Conservation (phyloP, 2,888 invertebrate species). For the Brenthis ino region DNA sequence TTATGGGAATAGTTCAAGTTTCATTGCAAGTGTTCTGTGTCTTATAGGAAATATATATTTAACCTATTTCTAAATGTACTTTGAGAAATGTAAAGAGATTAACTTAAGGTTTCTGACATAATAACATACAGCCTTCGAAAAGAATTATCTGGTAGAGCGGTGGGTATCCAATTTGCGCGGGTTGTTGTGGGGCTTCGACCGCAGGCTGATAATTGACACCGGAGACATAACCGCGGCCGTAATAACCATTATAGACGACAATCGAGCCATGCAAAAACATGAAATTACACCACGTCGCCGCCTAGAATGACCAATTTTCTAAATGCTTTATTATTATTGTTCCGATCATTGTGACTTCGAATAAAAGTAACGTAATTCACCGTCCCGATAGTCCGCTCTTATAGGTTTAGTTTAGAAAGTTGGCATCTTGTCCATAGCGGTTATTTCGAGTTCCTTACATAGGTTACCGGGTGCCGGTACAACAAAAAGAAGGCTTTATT, state of each 20-base stretch:
- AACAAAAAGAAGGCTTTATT: conserved; percentile 75
- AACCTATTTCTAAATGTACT: conserved; percentile 55
- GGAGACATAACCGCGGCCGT: conserved; percentile 60
- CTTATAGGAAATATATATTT: conserved; percentile 36
- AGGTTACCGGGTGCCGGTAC: conserved; percentile 63
- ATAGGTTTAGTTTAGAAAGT: conserved; percentile 80
- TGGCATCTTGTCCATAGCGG: conserved; percentile 78
- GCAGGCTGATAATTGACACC: conserved; percentile 75
- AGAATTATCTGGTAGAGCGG: conserved; percentile 72
- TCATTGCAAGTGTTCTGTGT: conserved; percentile 37
- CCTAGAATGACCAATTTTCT: conserved; percentile 62
- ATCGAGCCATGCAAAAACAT: conserved; percentile 59
- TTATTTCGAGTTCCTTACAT: conserved; percentile 73
- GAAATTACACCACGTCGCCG: conserved; percentile 54
- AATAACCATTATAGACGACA: conserved; percentile 58
- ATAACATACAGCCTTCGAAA: conserved; percentile 63
- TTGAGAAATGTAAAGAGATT: conserved; percentile 50
- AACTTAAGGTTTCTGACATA: conserved; percentile 56
- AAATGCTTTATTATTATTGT: conserved; percentile 70
- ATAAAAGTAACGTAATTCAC: conserved; percentile 77
- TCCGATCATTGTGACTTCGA: conserved; percentile 56
- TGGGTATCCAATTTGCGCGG: conserved; percentile 75
- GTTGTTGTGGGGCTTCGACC: conserved; percentile 72
- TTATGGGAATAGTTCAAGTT: conserved; percentile 42
- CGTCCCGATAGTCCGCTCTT: conserved; percentile 64